phyloP scores from a whole-genome alignment of 2,113 vertebrate genomes.

The Smithornis capensis region DNA sequence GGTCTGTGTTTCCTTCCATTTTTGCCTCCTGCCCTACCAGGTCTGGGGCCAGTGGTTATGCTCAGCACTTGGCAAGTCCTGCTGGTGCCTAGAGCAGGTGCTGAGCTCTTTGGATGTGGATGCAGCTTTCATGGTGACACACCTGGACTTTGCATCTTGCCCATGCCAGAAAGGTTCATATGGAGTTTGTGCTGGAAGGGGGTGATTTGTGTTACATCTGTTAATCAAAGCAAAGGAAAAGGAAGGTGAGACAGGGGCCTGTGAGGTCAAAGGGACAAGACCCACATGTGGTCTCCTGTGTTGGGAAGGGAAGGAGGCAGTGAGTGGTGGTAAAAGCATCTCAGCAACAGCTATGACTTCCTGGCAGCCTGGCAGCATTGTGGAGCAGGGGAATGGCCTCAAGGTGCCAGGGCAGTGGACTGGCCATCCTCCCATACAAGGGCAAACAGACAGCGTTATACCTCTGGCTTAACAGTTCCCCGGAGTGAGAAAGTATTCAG shows the following conservation, averaged over 20 bases:
- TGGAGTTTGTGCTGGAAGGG: not conserved
- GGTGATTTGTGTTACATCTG: not conserved
- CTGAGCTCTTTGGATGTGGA: not conserved
- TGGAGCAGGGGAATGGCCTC: not conserved
- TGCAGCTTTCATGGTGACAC: not conserved
- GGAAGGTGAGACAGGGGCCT: not conserved
- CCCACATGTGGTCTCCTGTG: fast-evolving
- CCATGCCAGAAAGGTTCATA: fast-evolving
- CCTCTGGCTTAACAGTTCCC: not conserved
- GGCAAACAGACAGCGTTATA: not conserved
- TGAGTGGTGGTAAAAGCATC: not conserved
- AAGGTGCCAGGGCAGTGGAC: not conserved
- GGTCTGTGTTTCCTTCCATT: not conserved
- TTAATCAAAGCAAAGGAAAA: not conserved
- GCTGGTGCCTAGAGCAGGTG: not conserved
- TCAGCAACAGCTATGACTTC: not conserved
- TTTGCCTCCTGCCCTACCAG: not conserved
- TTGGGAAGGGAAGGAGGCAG: not conserved
- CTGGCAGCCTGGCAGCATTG: fast-evolving
- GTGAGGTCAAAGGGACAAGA: not conserved
- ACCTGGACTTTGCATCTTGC: fast-evolving
- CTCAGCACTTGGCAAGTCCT: not conserved
- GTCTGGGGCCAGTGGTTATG: fast-evolving
- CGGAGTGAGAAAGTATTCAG: not conserved
- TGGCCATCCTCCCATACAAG: not conserved